Base-by-base conservation (phyloP, 2,797 vertebrate genomes). In the Malurus splendens region DNA sequence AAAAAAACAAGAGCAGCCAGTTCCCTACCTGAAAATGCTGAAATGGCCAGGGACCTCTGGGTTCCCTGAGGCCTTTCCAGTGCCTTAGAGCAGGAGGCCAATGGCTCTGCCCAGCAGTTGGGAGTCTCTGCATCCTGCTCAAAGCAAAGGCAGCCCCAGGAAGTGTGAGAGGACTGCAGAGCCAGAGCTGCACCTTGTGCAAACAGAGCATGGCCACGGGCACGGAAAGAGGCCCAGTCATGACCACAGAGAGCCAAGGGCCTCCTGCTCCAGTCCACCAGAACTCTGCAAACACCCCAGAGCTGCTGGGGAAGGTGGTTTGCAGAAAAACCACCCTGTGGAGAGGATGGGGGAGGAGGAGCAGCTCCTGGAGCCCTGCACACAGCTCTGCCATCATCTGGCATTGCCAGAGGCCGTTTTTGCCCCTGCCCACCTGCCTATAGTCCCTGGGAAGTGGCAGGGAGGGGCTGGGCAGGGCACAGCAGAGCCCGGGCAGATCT, bases 301-400 rank as follows among this genome's bases (percentile, higher is more conserved):
- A 36, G 38, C n/a, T 57, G 47, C 73, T 57, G 25, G 33, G 73
- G 57, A 38, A 50, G 80, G 44, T 11, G 12, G 10, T 32, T 81
- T 59, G n/a, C 28, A 39, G 56, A 59, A 45, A 61, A 52, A n/a
- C 3, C 14, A 59, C 14, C 2, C n/a, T 0, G 0, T 27, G 45
- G 44, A 42, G 33, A 18, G 27, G 50, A 38, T 14, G 27, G 66
- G 25, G 55, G n/a, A 74, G 45, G 19, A 71, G 32, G 65, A 73
- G 42, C 72, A 72, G 24, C 39, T 77, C 62, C 88, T 30, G 33
- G 30, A 66, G 54, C 48, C 33, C 57, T 32, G 9, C 25, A 28
- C 7, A 11, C 16, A 82, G 38, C 51, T 47, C 20, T 56, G 52
- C 52, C 52, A 36, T 71, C 1, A 0, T 45, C 65, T 74, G 55